Percentiles rank a stretch among this genome's conserved stretches.
These are phyloP conservation scores for Melipona bicolor DNA, from an alignment of 2,888 invertebrate genomes.

Conservation along the genomic window DNA sequence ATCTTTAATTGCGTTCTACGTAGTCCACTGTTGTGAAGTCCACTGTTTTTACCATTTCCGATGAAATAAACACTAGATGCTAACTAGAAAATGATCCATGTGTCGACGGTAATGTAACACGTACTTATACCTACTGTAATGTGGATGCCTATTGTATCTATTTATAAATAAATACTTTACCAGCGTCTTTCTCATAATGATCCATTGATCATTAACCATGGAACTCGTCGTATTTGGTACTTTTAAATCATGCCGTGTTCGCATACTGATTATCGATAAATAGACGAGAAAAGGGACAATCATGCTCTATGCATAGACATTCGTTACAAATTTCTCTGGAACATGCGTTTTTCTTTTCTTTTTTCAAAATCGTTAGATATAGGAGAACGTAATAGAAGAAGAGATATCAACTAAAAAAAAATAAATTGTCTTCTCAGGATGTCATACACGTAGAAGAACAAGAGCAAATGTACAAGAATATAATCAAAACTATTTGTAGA, in stretches of 20 bases:
- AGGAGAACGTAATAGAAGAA: not conserved
- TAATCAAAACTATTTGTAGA: not conserved
- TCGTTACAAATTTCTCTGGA: not conserved
- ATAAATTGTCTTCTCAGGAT: not conserved
- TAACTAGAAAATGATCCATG: not conserved
- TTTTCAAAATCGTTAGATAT: not conserved
- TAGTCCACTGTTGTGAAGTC: slow-evolving; percentile 57
- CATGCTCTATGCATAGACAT: not conserved
- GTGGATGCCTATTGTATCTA: too few relatives aligned
- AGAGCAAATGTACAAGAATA: not conserved
- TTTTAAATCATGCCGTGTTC: too few relatives aligned
- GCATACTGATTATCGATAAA: too few relatives aligned
- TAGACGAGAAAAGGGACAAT: not conserved
- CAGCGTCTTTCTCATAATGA: too few relatives aligned
- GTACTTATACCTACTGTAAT: not conserved
- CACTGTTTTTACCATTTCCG: slow-evolving; percentile 62
- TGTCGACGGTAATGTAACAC: not conserved
- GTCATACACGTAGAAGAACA: not conserved
- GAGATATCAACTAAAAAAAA: not conserved
- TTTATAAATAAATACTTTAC: too few relatives aligned
- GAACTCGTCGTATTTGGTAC: too few relatives aligned
- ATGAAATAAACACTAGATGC: slow-evolving; percentile 11
- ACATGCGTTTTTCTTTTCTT: not conserved
- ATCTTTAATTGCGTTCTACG: slow-evolving; percentile 31
- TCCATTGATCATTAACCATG: too few relatives aligned